Evolutionary conservation across 2,888 invertebrate genomes (phyloP), one percentile per base, ranked within the genome.

Genomic region (Quadriops clusia): DNA sequence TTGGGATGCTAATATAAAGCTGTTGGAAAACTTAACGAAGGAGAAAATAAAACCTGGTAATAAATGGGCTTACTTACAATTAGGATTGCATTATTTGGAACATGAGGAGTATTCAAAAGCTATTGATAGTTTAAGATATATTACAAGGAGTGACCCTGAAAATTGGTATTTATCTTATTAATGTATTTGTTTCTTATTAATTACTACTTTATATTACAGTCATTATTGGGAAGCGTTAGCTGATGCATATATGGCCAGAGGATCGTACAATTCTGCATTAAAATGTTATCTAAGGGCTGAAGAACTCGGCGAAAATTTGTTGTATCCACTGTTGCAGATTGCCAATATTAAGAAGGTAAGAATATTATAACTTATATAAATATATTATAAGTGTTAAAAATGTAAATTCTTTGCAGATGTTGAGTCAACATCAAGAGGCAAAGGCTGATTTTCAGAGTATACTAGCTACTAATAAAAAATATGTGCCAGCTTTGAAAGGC

Each of bases 241-340:
- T 20, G 93, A 93, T 66, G 85, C 89, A 1, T 93, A 93, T 58
- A 72, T 77, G 47, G 72, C 74, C n/a, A 67, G 89, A 43, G 93
- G 93, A 2, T 86, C 91, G n/a, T 82, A 77, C 51, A 79, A 77
- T 24, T 85, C 93, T 5, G 85, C 91, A n/a, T 63, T 89, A 34
- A 83, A 81, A 54, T 87, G 86, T 17, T 93, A 86, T 56, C 74
- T 79, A 41, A 78, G 77, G 62, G 80, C 80, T 8, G 65, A 77
- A 24, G 72, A 77, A 50, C 56, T 87, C 34, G 68, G 72, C 41
- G 64, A 74, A 6, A 62, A 57, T 12, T 73, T 76, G 45, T 55
- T 72, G 12, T 85, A 87, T 58, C 74, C 85, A 4, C 67, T 74
- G 43, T 69, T 83, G 31, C 83, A 82, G 63, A 72, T 83, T 44